phyloP scores from a whole-genome alignment of 2,888 invertebrate species.

The Petrolisthes manimaculis region DNA sequence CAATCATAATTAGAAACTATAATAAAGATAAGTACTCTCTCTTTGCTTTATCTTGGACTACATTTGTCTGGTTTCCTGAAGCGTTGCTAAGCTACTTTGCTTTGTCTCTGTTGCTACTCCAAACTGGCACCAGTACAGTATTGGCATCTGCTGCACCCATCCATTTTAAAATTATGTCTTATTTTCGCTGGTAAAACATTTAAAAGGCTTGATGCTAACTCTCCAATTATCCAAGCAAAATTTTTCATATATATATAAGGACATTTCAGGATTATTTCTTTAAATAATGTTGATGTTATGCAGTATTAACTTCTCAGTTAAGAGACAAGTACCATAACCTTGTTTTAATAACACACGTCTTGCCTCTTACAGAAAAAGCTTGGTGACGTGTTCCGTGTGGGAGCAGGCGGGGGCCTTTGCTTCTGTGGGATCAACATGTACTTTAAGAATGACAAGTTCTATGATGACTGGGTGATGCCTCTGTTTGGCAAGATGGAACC shows the following conservation, averaged over 20 bases:
- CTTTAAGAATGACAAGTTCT: conserved; percentile 80
- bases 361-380: conserved; percentile 48
- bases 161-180: no score
- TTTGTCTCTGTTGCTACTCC: not conserved
- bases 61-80: not conserved
- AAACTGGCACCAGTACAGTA: not conserved
- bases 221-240: not conserved
- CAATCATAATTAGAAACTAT: no score
- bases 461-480: conserved; percentile 81
- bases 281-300: no score
- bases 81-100: not conserved
- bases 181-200: no score
- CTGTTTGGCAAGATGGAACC: conserved; percentile 79
- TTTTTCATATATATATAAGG: not conserved
- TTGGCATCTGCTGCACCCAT: no score
- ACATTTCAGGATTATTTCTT: not conserved
- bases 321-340: not conserved
- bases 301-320: no score
- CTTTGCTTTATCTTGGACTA: not conserved
- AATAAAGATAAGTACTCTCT: not conserved
- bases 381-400: conserved; percentile 45
- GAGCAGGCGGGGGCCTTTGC: conserved; percentile 76
- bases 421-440: conserved; percentile 76
- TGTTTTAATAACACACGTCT: not conserved
- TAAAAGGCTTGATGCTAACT: no score